Evolutionary conservation across 2,113 vertebrate species (phyloP).

Genomic region (Rhabdomys dilectus): DNA sequence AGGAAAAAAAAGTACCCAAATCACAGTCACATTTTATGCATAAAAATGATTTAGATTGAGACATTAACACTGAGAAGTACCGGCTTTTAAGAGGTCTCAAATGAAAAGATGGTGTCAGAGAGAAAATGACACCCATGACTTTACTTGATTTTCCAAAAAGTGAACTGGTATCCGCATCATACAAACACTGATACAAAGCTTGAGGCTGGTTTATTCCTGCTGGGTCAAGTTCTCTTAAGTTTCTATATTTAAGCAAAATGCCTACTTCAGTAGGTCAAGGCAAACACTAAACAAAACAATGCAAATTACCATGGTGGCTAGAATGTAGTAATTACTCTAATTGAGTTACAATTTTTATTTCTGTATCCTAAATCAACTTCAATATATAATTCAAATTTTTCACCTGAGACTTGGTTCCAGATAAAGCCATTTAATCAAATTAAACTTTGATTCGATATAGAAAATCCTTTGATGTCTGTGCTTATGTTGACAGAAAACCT

Average conservation of each 20-base stretch:
- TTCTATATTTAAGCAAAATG: background rate
- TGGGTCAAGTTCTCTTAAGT: background rate
- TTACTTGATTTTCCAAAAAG: background rate
- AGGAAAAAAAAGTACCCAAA: background rate
- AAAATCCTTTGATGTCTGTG: background rate
- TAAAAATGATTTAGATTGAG: background rate
- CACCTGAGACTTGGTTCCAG: background rate
- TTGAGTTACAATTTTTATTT: background rate
- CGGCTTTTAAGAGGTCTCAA: background rate
- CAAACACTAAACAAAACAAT: constrained; percentile 32
- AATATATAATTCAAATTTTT: constrained; percentile 1
- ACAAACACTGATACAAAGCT: background rate
- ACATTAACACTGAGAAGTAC: background rate
- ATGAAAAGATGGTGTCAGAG: background rate
- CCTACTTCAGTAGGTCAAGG: background rate
- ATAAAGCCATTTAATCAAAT: background rate
- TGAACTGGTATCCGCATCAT: background rate
- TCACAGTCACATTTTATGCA: background rate
- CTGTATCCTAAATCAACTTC: background rate
- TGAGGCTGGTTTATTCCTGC: background rate
- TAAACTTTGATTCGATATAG: background rate
- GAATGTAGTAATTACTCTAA: background rate
- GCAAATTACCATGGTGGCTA: background rate
- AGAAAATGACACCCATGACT: background rate
- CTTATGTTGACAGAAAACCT: background rate